Conservation (phyloP, 2,888 invertebrate species). For the Incurvaria masculella region DNA sequence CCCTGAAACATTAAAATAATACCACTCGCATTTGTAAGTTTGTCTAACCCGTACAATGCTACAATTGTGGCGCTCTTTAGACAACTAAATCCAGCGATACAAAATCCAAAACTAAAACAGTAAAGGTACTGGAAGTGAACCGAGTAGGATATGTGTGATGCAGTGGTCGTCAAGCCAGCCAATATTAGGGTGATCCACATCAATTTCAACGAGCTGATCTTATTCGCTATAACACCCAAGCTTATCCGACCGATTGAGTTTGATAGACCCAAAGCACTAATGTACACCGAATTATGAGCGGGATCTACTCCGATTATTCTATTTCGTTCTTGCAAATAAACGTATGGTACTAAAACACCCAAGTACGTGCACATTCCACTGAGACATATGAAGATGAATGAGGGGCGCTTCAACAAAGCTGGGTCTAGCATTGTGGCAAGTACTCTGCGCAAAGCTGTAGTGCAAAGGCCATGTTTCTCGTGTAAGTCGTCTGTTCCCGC, state of each 20-base stretch:
- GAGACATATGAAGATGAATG: slow-evolving; percentile 29
- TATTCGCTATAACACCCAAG: slow-evolving; percentile 30
- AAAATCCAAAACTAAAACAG: slow-evolving; percentile 34
- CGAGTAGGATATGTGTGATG: slow-evolving; percentile 30
- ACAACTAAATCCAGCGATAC: slow-evolving; percentile 27
- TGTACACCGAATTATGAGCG: slow-evolving; percentile 30
- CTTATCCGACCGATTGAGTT: slow-evolving; percentile 33
- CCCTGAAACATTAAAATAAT: slow-evolving; percentile 41
- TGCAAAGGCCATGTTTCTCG: slow-evolving; percentile 36
- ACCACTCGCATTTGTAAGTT: slow-evolving; percentile 43
- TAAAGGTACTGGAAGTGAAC: slow-evolving; percentile 35
- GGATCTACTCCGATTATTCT: slow-evolving; percentile 26
- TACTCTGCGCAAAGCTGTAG: slow-evolving; percentile 38
- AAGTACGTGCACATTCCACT: slow-evolving; percentile 32
- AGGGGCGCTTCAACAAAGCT: slow-evolving; percentile 28
- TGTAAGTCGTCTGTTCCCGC: slow-evolving; percentile 35
- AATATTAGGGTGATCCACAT: slow-evolving; percentile 21
- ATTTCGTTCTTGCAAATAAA: slow-evolving; percentile 35
- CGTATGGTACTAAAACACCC: slow-evolving; percentile 39
- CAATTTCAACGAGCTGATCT: slow-evolving; percentile 28
- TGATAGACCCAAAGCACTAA: slow-evolving; percentile 35
- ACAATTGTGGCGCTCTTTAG: slow-evolving; percentile 36
- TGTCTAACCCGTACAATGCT: slow-evolving; percentile 39
- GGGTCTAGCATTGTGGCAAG: slow-evolving; percentile 48
- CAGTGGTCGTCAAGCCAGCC: slow-evolving; percentile 28